These are phyloP conservation scores for Invenusta paracnida DNA, from an alignment of 2,888 invertebrate genomes.

Conservation along the genomic window DNA sequence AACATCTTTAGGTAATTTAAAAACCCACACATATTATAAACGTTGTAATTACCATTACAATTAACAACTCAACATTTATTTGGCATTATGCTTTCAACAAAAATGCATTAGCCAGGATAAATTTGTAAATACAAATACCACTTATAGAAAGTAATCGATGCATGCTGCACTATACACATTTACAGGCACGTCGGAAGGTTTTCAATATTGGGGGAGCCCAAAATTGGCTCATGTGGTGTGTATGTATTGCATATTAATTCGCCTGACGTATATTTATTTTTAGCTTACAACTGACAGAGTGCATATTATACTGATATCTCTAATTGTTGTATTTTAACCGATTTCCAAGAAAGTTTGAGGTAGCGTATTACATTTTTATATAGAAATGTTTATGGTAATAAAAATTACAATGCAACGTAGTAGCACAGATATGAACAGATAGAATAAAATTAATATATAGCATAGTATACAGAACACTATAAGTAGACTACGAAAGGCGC, in stretches of 20 bases:
- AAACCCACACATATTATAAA: too few species aligned
- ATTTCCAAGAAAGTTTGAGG: background rate
- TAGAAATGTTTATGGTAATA: background rate
- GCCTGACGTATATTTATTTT: background rate
- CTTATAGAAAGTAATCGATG: too few species aligned
- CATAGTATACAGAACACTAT: background rate
- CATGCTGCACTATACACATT: too few species aligned
- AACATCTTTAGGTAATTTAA: too few species aligned
- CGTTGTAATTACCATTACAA: too few species aligned
- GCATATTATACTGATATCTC: background rate
- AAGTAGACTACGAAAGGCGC: background rate
- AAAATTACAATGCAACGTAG: background rate
- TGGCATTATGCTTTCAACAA: too few species aligned
- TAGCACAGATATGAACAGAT: background rate
- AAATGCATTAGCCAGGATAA: too few species aligned
- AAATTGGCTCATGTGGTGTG: background rate
- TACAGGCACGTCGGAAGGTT: background rate
- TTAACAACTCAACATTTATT: too few species aligned
- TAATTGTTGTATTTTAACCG: background rate
- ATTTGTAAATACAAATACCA: too few species aligned
- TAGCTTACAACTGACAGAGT: background rate
- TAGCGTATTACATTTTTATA: background rate
- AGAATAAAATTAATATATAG: background rate
- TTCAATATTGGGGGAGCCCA: background rate
- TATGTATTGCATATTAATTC: background rate